phyloP scores from a whole-genome alignment of 2,113 vertebrate species.

The Scatophagus argus region DNA sequence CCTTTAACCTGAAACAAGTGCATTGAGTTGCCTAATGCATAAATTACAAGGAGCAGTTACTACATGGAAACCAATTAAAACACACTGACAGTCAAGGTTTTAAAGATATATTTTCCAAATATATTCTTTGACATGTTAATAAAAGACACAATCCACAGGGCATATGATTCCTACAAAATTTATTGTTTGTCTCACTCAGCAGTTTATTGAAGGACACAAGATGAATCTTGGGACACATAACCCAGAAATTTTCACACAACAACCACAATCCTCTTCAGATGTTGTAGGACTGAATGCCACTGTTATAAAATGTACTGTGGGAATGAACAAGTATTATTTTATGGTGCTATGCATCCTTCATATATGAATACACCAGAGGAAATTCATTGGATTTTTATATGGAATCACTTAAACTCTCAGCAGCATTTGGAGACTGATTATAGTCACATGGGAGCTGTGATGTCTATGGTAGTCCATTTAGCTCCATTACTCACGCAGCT shows the following conservation, averaged over 20 bases:
- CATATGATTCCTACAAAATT: neutral
- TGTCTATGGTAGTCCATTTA: slow-evolving; percentile 62
- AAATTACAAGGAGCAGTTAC: neutral
- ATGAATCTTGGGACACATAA: neutral
- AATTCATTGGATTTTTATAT: slow-evolving; percentile 21
- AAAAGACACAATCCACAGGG: neutral
- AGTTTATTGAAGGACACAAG: neutral
- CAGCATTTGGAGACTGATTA: slow-evolving; percentile 61
- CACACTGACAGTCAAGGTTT: neutral
- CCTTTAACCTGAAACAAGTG: neutral
- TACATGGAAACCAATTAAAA: neutral
- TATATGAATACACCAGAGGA: slow-evolving; percentile 33
- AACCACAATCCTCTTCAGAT: slow-evolving; percentile 7
- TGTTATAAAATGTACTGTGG: slow-evolving; percentile 29
- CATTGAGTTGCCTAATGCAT: neutral
- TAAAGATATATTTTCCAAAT: neutral
- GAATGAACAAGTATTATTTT: slow-evolving; percentile 32
- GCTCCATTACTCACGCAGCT: slow-evolving; percentile 63
- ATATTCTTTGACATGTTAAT: neutral
- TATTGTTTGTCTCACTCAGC: neutral
- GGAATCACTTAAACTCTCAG: slow-evolving; percentile 58
- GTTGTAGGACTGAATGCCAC: neutral
- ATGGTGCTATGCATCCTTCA: slow-evolving; percentile 42
- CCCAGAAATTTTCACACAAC: neutral
- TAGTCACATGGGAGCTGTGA: slow-evolving; percentile 68